Conservation (phyloP, 2,888 invertebrate genomes). For the Platycheirus albimanus region DNA sequence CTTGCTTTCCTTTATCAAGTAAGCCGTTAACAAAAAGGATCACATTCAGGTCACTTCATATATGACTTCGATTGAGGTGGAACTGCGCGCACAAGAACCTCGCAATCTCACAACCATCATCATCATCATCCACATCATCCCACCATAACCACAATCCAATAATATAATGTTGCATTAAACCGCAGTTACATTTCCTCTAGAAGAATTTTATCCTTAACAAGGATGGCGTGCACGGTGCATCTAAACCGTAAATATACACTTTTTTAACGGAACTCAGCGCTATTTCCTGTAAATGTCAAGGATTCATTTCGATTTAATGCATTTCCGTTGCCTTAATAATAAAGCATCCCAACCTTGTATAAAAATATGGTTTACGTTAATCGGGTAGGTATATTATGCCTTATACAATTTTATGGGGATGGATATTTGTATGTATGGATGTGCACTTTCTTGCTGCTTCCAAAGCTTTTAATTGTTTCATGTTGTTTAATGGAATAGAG, state of each 20-base stretch:
- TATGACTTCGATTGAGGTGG: slow-evolving; percentile 48
- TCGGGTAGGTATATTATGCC: neutral
- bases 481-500: slow-evolving; percentile 65
- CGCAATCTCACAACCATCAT: neutral
- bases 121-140: too few relatives aligned
- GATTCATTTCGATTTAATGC: slow-evolving; percentile 76
- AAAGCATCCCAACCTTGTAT: slow-evolving; percentile 58
- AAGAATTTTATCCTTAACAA: slow-evolving; percentile 36
- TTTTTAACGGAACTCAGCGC: slow-evolving; percentile 65
- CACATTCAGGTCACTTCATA: slow-evolving; percentile 54
- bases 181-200: slow-evolving; percentile 51
- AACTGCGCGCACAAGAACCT: slow-evolving; percentile 32
- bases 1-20: slow-evolving; percentile 61
- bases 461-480: slow-evolving; percentile 66
- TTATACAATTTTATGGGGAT: neutral
- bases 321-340: slow-evolving; percentile 76
- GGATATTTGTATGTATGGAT: neutral
- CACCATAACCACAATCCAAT: slow-evolving; percentile 11
- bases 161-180: slow-evolving; percentile 46
- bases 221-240: slow-evolving; percentile 22
- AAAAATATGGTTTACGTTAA: slow-evolving; percentile 47
- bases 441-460: neutral
- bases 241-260: neutral
- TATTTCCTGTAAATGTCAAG: slow-evolving; percentile 76
- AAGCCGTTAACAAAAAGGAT: slow-evolving; percentile 39